These are phyloP conservation scores for Chaetophractus vellerosus DNA, from an alignment of 2,797 vertebrate genomes.

Conservation along the genomic window DNA sequence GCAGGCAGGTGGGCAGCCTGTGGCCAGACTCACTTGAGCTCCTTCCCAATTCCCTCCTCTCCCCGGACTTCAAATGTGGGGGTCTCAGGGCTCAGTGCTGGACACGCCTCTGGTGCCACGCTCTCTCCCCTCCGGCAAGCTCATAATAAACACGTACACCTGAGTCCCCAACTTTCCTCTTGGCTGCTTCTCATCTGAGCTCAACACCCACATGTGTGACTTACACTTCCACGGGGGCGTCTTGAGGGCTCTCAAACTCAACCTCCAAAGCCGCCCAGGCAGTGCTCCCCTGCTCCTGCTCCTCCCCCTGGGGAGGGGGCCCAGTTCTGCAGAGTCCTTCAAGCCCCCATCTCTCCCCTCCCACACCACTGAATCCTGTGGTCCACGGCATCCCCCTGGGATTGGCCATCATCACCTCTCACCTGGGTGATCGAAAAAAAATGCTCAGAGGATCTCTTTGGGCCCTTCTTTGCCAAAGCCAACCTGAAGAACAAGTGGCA, in stretches of 20 bases:
- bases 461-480: neutral
- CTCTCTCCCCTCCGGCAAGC: neutral
- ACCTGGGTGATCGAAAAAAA: neutral
- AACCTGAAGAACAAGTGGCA: too few species aligned
- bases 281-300: neutral
- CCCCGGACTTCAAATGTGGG: neutral
- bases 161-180: too few species aligned
- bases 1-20: neutral
- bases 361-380: rapidly evolving
- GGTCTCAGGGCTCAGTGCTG: neutral
- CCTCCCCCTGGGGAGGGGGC: neutral
- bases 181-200: too few species aligned
- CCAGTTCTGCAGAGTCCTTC: neutral
- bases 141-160: too few species aligned
- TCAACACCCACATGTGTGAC: too few species aligned
- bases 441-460: rapidly evolving
- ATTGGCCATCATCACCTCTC: neutral
- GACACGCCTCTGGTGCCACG: neutral
- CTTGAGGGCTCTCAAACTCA: neutral
- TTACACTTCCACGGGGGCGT: rapidly evolving
- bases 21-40: neutral
- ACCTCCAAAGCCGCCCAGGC: too few species aligned
- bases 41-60: neutral
- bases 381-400: rapidly evolving
- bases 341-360: rapidly evolving